phyloP scores from a whole-genome alignment of 2,797 vertebrate genomes.

The Enteromius paludinosus region DNA sequence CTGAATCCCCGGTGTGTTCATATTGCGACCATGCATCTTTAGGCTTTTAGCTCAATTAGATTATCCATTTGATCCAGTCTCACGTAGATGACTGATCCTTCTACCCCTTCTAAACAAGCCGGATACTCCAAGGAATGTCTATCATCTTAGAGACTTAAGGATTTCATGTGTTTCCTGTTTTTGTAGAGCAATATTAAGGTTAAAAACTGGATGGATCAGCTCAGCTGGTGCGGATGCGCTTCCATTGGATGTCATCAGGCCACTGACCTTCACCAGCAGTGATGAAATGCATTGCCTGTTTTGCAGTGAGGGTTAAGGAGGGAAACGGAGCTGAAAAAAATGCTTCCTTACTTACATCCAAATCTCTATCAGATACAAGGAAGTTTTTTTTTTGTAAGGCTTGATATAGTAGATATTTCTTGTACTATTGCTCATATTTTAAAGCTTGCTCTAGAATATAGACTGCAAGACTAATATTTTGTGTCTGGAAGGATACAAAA shows the following conservation, averaged over 20 bases:
- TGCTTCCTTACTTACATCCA: not conserved
- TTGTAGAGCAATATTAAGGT: constrained; percentile 44
- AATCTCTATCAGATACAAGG: not conserved
- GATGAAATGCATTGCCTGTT: constrained; percentile 74
- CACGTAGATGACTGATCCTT: constrained; percentile 46
- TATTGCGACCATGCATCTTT: constrained; percentile 50
- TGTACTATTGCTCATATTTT: not conserved
- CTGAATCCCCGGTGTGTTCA: constrained; percentile 34
- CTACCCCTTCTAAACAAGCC: constrained; percentile 31
- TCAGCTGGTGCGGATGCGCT: constrained; percentile 19
- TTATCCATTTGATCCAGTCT: constrained; percentile 56
- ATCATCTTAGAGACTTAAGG: constrained; percentile 42
- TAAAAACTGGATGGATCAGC: constrained; percentile 50
- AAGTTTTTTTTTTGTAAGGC: not conserved
- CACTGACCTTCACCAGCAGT: constrained; percentile 70
- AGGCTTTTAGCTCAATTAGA: constrained; percentile 64
- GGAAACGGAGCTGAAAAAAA: constrained; percentile 40
- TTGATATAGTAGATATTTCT: not conserved
- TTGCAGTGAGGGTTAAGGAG: constrained; percentile 53
- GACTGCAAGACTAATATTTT: not conserved
- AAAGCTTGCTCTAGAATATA: not conserved
- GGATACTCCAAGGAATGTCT: constrained; percentile 56
- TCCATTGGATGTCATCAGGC: constrained; percentile 27
- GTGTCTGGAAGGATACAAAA: not conserved
- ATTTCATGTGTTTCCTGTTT: constrained; percentile 70